Base-by-base conservation (phyloP, 2,797 vertebrate species). In the Darevskia mixta region DNA sequence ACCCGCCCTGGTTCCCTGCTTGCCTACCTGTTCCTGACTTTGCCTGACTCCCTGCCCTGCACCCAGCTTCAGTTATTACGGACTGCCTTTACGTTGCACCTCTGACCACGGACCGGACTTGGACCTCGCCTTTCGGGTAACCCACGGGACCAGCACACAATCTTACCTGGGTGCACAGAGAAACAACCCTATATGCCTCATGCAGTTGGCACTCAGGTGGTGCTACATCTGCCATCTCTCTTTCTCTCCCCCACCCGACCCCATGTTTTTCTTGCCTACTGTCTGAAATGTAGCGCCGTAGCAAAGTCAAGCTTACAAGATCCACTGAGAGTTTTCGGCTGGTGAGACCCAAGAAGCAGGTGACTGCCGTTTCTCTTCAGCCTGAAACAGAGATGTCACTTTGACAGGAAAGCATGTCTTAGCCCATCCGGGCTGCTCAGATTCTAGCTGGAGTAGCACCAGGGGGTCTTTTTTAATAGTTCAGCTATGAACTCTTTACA, bases 311-410 rank as follows among this genome's bases (percentile, higher is more conserved):
- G 41, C 43, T 67, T 43, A 67, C n/a, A 86, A 69, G 84, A 73
- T 80, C 69, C 79, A 87, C 18, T 77, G 61, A 83, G 64, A 69
- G 49, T 83, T 58, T 23, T 29, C 71, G 64, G 29, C 66, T 43
- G n/a, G 38, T 9, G 66, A 83, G 18, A 32, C 45, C 18, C 10
- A 29, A 85, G 49, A 80, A 73, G n/a, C n/a, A 80, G 77, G 77
- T 81, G 78, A 80, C 61, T 73, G 41, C 43, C n/a, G 29, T 89
- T 89, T 89, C 55, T 85, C 71, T 80, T 35, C 49, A 67, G 83
- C 11, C 23, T 81, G 77, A 45, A 85, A 85, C 75, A 75, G 55
- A 75, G 87, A 89, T 81, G 69, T 89, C 69, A 89, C 38, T 66
- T 75, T 89, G 77, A 89, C 76, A 75, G 58, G 7, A 75, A 75